Conservation (phyloP, 2,113 vertebrate species). For the Cephalopholis sonnerati region DNA sequence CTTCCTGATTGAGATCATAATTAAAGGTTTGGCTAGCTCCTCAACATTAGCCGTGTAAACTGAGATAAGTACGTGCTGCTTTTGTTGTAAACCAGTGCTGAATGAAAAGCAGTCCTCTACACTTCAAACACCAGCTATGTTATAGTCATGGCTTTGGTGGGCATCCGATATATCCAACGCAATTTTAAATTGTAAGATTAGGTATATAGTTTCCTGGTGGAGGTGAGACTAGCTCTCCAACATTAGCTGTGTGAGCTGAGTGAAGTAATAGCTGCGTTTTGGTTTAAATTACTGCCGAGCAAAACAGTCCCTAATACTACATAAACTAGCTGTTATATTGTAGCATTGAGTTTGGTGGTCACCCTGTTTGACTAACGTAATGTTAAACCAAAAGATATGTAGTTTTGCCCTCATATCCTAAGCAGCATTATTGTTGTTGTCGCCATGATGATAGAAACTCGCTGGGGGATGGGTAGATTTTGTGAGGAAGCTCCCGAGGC, state of each 20-base stretch:
- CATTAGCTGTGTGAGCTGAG: background rate
- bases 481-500: constrained; percentile 6
- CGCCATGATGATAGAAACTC: constrained; percentile 46
- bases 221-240: background rate
- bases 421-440: constrained; percentile 9
- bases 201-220: too few species aligned
- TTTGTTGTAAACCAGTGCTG: too few species aligned
- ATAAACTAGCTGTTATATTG: too few species aligned
- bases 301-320: background rate
- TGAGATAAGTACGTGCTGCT: too few species aligned
- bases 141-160: too few species aligned
- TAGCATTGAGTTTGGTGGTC: accelerated
- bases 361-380: accelerated
- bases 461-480: constrained; percentile 58
- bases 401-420: background rate
- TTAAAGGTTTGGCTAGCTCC: too few species aligned
- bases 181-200: too few species aligned
- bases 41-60: too few species aligned
- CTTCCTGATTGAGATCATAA: too few species aligned
- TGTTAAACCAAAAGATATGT: background rate
- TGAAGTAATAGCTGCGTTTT: background rate
- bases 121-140: too few species aligned
- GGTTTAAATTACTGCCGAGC: background rate
- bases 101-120: too few species aligned
- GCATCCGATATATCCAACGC: too few species aligned